Evolutionary conservation across 2,888 invertebrate genomes (phyloP).

Genomic region (Homarus gammarus): DNA sequence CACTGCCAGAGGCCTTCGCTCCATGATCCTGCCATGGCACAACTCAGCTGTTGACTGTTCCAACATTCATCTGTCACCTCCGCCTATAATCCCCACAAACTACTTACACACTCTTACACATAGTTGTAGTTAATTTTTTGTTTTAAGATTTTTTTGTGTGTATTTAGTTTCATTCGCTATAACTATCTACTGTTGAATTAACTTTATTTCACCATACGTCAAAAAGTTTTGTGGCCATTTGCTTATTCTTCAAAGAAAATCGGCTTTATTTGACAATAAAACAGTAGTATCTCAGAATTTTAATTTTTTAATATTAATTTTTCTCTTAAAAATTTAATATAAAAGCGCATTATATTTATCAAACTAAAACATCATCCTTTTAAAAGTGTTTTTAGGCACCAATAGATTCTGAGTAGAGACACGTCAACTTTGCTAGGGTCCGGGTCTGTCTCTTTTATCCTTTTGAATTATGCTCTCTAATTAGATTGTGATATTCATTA

Average conservation of each 20-base stretch:
- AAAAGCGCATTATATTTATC: not conserved
- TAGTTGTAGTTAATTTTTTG: too few species aligned
- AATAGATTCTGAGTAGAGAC: slow-evolving; percentile 28
- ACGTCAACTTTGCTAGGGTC: slow-evolving; percentile 61
- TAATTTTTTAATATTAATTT: not conserved
- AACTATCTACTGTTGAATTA: too few species aligned
- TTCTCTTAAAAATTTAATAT: not conserved
- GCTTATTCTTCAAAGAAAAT: too few species aligned
- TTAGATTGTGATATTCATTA: too few species aligned
- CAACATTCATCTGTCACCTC: slow-evolving; percentile 33
- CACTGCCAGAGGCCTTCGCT: slow-evolving; percentile 15
- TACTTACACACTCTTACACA: slow-evolving; percentile 13
- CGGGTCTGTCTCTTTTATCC: not conserved
- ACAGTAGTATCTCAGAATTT: not conserved
- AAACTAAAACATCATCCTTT: not conserved
- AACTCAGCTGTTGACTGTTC: slow-evolving; percentile 62
- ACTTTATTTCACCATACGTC: too few species aligned
- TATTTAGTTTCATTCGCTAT: too few species aligned
- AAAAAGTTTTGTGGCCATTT: too few species aligned
- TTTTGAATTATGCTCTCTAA: too few species aligned
- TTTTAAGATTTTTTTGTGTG: too few species aligned
- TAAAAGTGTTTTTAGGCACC: not conserved
- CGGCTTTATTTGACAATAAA: too few species aligned
- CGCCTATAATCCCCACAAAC: not conserved
- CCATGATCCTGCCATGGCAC: slow-evolving; percentile 64